Conservation (phyloP, 2,888 invertebrate genomes). For the Andrena marginata region DNA sequence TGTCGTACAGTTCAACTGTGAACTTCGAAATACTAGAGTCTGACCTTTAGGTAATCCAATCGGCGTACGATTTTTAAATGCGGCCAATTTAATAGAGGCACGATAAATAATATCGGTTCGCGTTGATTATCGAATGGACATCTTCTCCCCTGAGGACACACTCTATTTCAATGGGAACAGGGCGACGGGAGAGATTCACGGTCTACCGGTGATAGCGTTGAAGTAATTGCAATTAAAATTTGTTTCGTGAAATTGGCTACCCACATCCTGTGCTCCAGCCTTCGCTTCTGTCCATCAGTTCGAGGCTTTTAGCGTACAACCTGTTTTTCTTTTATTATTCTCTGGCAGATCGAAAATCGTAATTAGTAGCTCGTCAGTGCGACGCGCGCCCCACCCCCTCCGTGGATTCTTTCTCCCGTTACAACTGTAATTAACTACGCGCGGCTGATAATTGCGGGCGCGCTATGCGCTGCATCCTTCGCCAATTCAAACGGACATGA, state of each 20-base stretch:
- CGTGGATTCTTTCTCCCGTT: neutral
- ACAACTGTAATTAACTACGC: conserved; percentile 47
- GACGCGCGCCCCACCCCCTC: conserved; percentile 13
- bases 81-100: neutral
- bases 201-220: conserved; percentile 51
- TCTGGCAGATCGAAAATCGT: conserved; percentile 66
- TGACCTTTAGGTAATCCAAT: neutral
- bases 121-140: conserved; percentile 48
- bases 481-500: conserved; percentile 34
- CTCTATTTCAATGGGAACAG: conserved; percentile 29
- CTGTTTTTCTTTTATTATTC: conserved; percentile 62
- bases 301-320: conserved; percentile 56
- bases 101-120: conserved; percentile 37
- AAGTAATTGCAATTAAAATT: conserved; percentile 73
- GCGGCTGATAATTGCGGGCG: conserved; percentile 46
- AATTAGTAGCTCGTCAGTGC: conserved; percentile 64
- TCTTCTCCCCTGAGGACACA: conserved; percentile 20
- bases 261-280: conserved; percentile 37
- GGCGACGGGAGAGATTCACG: conserved; percentile 56
- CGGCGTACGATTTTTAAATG: conserved; percentile 12
- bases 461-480: conserved; percentile 1
- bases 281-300: conserved; percentile 29
- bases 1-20: neutral
- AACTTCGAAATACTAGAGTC: neutral
- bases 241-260: conserved; percentile 72